Evolutionary conservation across 2,113 vertebrate genomes (phyloP), one percentile per base, ranked within the genome.

Genomic region (Crocuta crocuta): DNA sequence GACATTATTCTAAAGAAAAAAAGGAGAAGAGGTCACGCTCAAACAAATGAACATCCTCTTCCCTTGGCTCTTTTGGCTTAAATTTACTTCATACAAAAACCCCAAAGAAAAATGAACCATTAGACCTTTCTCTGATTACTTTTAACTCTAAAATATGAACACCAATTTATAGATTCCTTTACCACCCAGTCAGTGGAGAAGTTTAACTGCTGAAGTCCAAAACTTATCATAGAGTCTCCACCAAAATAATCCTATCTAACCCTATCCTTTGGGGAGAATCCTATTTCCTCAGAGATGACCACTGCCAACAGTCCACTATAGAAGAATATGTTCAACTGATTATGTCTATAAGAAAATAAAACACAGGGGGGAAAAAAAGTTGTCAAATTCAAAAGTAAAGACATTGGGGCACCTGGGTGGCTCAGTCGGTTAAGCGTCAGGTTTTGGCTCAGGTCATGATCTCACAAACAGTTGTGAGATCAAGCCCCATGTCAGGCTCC

Each of bases 291-390:
- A 45, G 53, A 91, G 28, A 17, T 71, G 17, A 89, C 70, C 66
- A 81, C 3, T 24, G 26, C 43, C 17, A 93, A 8, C 33, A 74
- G 17, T 73, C 10, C 88, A 63, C 15, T 65, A 43, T 24, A 35
- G n/a, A 95, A 78, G 33, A 92, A 63, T 61, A 31, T 96, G 35
- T 89, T 87, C 76, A 81, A 93, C 43, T 92, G 48, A 43, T 83
- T 97, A 70, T 16, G 1, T 74, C 33, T 95, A 4, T 95, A 82
- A 73, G 45, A 94, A 94, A 97, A 94, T 96, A 92, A 86, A 73
- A 63, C 4, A 11, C 23, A 93, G 53, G 58, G 58, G 58, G 58
- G 0, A 4, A 93, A 76, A 4, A 68, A 13, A 31, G 10, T 43
- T 17, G 83, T 92, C 73, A 95, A 80, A 73, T 95, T 88, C 71